Percentiles rank a stretch among this genome's conserved stretches.
These are phyloP conservation scores for Athene cunicularia DNA, from an alignment of 2,113 vertebrate species.

Conservation along the genomic window DNA sequence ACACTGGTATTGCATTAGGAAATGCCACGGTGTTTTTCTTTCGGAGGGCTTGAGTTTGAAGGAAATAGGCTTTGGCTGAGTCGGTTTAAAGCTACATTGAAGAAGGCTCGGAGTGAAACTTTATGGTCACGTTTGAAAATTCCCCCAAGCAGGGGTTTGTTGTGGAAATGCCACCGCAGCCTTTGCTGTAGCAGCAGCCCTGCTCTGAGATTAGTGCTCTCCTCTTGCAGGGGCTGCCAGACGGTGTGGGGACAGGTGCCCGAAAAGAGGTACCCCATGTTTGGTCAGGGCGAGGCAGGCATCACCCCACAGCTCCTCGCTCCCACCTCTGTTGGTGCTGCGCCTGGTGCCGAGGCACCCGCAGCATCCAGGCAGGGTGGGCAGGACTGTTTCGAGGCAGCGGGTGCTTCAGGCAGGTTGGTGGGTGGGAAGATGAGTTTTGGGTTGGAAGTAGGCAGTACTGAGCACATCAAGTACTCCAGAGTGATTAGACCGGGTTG, in stretches of 20 bases:
- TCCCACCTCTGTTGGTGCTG: neutral
- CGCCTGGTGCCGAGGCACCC: accelerated
- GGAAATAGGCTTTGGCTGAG: neutral
- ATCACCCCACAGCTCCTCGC: neutral
- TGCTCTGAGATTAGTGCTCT: neutral
- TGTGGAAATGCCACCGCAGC: neutral
- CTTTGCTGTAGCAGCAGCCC: neutral
- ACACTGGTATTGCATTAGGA: neutral
- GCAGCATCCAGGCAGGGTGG: too few species aligned
- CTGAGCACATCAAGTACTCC: neutral
- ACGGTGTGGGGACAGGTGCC: accelerated
- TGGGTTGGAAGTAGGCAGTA: neutral
- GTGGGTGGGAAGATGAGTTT: neutral
- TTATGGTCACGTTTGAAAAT: neutral
- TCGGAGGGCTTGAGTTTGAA: neutral
- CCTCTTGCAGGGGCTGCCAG: neutral
- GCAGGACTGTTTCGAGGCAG: accelerated
- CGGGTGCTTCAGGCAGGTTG: neutral
- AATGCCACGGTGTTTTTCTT: neutral
- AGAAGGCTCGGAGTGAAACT: slow-evolving; percentile 22
- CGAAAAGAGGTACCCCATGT: accelerated
- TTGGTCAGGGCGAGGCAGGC: accelerated
- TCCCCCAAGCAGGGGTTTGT: neutral
- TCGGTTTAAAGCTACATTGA: neutral
- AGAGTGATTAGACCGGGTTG: neutral